Evolutionary conservation across 2,888 invertebrate genomes (phyloP), one percentile per base, ranked within the genome.

Genomic region (Cheilosia grossa): DNA sequence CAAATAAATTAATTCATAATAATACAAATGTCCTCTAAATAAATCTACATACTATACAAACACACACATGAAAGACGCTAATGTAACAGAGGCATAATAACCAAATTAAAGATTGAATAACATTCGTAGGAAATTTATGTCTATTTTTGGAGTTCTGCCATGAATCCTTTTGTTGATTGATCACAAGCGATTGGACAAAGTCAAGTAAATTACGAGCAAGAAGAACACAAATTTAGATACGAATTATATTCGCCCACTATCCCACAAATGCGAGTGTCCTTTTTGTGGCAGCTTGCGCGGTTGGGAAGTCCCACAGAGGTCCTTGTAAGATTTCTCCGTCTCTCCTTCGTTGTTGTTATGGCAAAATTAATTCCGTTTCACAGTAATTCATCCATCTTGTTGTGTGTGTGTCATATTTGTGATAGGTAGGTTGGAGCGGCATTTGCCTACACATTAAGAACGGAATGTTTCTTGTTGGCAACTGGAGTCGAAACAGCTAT

Each of bases 401-500:
- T 61, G 37, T 66, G 51, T 33, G 30, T 67, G 24, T 24, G 54
- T 40, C 51, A 33, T 15, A 27, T 19, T 6, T 54, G 19, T 15
- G 42, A 44, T 75, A 56, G 15, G 58, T 64, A 56, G 10, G 54
- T 51, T 40, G 56, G 6, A 4, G 47, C 19, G 42, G 40, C 30
- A 64, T 63, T 13, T 33, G 27, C 58, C 87, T 90, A 92, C 61
- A 92, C 91, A 88, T 90, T 92, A 72, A 92, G 89, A 78, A 92
- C 91, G 88, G 90, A 90, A 90, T 92, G 92, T 87, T 91, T 92
- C 70, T 91, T 91, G 87, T 88, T 89, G 21, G 87, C 88, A 42
- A 88, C 87, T 4, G 92, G 92, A 82, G 91, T 87, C 66, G 92
- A 91, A 4, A 93, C 91, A 67, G 92, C 93, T 56, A 93, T 91